Conservation (phyloP, 2,888 invertebrate species). For the Ectobius pallidus region DNA sequence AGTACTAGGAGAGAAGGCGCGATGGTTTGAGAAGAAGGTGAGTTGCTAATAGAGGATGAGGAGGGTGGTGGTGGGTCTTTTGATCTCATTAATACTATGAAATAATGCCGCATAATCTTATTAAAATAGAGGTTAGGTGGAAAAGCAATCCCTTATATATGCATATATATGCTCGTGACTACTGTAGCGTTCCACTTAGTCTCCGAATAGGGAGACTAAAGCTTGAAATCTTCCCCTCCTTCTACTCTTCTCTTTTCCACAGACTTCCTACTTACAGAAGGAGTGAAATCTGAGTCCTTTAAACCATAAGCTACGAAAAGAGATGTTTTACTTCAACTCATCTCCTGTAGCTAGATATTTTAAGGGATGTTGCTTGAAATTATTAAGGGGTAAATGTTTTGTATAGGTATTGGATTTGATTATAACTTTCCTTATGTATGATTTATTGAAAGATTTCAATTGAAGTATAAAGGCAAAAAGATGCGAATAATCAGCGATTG, state of each 20-base stretch:
- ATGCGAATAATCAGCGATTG: too few relatives aligned
- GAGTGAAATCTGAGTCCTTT: neutral
- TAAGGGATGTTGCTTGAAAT: too few relatives aligned
- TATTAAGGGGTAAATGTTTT: too few relatives aligned
- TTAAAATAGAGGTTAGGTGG: conserved; percentile 72
- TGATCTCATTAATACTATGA: conserved; percentile 78
- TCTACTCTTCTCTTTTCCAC: neutral
- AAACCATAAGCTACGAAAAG: conserved; percentile 5
- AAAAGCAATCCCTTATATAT: conserved; percentile 28
- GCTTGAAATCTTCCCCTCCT: conserved; percentile 2
- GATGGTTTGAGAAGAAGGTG: conserved; percentile 9
- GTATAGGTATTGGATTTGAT: too few relatives aligned
- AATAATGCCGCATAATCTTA: conserved; percentile 78
- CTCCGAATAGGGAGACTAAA: neutral
- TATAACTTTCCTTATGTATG: too few relatives aligned
- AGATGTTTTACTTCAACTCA: too few relatives aligned
- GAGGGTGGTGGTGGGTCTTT: conserved; percentile 60
- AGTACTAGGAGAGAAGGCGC: conserved; percentile 1
- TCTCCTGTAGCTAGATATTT: too few relatives aligned
- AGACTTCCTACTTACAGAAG: neutral
- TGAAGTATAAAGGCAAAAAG: too few relatives aligned
- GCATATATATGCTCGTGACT: conserved; percentile 7
- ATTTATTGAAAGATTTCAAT: too few relatives aligned
- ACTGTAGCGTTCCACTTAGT: conserved; percentile 2
- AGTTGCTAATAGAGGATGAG: conserved; percentile 11